phyloP scores from a whole-genome alignment of 2,797 vertebrate genomes.

The Valencia hispanica region DNA sequence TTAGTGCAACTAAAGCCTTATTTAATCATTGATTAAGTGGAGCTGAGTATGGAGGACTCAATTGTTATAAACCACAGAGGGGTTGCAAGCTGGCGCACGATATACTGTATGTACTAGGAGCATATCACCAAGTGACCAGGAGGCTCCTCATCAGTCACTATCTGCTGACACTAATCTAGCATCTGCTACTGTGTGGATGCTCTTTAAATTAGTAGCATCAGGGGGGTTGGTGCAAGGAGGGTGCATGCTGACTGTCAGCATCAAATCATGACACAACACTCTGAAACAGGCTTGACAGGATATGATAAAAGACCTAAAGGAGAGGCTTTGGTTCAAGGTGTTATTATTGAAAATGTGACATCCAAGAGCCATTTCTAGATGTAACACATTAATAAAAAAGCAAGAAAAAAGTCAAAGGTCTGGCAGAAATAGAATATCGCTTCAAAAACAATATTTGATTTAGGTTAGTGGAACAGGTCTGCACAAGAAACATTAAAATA shows the following conservation, averaged over 20 bases:
- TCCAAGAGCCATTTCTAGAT: slow-evolving; percentile 12
- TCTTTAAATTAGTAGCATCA: slow-evolving; percentile 71
- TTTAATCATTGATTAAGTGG: slow-evolving; percentile 48
- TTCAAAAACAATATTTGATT: slow-evolving; percentile 5
- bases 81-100: slow-evolving; percentile 34
- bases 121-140: slow-evolving; percentile 53
- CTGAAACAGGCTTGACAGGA: slow-evolving; percentile 51
- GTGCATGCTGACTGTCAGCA: slow-evolving; percentile 55
- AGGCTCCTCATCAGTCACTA: slow-evolving; percentile 73
- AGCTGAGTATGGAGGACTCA: slow-evolving; percentile 37
- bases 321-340: slow-evolving; percentile 32
- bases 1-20: slow-evolving; percentile 31
- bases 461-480: neutral
- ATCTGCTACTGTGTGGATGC: slow-evolving; percentile 65
- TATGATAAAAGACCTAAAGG: slow-evolving; percentile 21
- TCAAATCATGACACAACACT: slow-evolving; percentile 56
- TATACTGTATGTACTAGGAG: slow-evolving; percentile 38
- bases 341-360: slow-evolving; percentile 17
- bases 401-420: neutral
- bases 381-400: slow-evolving; percentile 11
- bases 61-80: slow-evolving; percentile 46
- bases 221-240: slow-evolving; percentile 29
- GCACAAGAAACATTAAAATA: neutral
- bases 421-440: slow-evolving; percentile 1
- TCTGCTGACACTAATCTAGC: slow-evolving; percentile 74